Evolutionary conservation across 2,888 invertebrate species (phyloP).

Genomic region (Adineta ricciae): DNA sequence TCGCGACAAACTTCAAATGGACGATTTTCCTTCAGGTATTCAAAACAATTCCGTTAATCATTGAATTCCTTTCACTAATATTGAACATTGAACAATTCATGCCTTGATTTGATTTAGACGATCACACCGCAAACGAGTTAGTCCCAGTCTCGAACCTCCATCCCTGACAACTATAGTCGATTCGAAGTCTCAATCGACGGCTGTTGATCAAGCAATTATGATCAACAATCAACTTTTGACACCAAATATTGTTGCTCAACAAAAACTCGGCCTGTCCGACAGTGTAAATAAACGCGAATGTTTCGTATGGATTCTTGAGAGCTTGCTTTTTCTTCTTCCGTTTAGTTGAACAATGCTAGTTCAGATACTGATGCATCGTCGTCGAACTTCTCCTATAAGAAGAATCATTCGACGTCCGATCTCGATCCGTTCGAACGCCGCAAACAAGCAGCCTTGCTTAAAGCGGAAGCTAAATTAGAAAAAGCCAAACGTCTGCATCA

Average conservation of each 20-base stretch:
- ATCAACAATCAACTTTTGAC: background rate
- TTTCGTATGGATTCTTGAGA: background rate
- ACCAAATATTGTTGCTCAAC: background rate
- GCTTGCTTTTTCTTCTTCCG: background rate
- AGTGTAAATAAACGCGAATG: background rate
- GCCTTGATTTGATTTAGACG: background rate
- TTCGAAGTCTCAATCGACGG: background rate
- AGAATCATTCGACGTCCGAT: background rate
- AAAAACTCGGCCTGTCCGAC: background rate
- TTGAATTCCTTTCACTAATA: too few relatives aligned
- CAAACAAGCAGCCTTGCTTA: background rate
- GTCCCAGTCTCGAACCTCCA: background rate
- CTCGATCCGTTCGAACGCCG: background rate
- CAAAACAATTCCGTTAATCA: too few relatives aligned
- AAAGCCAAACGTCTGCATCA: background rate
- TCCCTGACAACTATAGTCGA: background rate
- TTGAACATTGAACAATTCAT: too few relatives aligned
- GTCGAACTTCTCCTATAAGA: background rate
- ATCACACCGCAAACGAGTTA: background rate
- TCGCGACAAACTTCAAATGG: too few relatives aligned
- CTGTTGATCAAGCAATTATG: background rate
- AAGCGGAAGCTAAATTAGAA: conserved; percentile 10
- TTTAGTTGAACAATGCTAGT: background rate
- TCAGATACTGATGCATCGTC: background rate
- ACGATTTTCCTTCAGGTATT: too few relatives aligned